Percentiles rank a stretch among this genome's conserved stretches.
phyloP scores from a whole-genome alignment of 2,888 invertebrate genomes.

The Perizoma flavofasciatum region DNA sequence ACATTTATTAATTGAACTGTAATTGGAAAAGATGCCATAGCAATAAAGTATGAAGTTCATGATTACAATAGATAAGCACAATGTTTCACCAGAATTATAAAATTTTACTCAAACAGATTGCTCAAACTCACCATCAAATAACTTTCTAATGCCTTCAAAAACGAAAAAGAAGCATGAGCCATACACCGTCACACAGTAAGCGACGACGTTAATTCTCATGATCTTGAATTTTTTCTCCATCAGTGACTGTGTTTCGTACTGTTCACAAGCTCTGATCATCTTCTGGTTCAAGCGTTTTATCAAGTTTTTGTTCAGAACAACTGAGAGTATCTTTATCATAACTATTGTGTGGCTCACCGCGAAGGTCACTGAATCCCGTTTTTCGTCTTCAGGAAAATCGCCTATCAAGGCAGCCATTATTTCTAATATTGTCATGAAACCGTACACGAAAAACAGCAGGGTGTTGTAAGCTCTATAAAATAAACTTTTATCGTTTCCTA shows the following conservation, averaged over 20 bases:
- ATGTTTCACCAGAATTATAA: no score
- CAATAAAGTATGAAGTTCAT: no score
- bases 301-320: slow-evolving; percentile 57
- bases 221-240: slow-evolving; percentile 61
- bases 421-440: slow-evolving; percentile 67
- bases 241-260: slow-evolving; percentile 54
- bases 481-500: slow-evolving; percentile 58
- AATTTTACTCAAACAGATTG: no score
- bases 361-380: slow-evolving; percentile 67
- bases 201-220: slow-evolving; percentile 65
- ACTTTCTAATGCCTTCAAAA: slow-evolving; percentile 67
- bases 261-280: slow-evolving; percentile 60
- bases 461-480: slow-evolving; percentile 54
- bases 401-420: slow-evolving; percentile 64
- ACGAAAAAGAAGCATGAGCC: slow-evolving; percentile 59
- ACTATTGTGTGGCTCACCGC: slow-evolving; percentile 70
- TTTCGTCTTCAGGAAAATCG: slow-evolving; percentile 68
- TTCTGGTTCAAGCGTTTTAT: slow-evolving; percentile 59
- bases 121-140: slow-evolving; percentile 50
- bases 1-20: background rate
- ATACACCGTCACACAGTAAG: slow-evolving; percentile 59
- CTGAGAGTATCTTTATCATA: slow-evolving; percentile 64
- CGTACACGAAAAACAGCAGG: slow-evolving; percentile 56
- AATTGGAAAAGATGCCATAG: background rate
- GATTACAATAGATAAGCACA: no score